A percentile compares a stretch with the other conserved stretches of the same genome.
Evolutionary conservation across 2,888 invertebrate genomes (phyloP).

Genomic region (Mactromeris polynyma): DNA sequence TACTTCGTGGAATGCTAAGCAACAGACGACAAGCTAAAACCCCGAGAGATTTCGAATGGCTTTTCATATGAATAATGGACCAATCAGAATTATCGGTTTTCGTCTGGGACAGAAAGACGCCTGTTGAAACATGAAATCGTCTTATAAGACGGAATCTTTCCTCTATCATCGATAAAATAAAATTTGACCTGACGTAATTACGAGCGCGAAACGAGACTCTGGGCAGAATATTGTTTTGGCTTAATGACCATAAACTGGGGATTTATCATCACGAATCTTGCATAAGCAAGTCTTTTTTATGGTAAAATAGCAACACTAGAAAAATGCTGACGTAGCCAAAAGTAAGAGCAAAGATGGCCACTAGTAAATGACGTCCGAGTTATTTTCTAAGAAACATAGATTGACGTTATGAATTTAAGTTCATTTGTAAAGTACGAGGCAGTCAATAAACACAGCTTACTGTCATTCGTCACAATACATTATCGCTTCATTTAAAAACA

Average conservation of each 20-base stretch:
- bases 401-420: not conserved
- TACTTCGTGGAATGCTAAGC: not conserved
- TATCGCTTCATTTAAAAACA: no score
- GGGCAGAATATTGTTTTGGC: not conserved
- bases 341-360: not conserved
- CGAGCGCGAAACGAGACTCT: not conserved
- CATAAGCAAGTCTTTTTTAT: not conserved
- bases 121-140: conserved; percentile 25
- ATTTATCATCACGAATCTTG: not conserved
- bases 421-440: no score
- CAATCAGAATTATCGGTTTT: conserved; percentile 36
- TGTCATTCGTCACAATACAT: no score
- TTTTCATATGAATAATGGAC: conserved; percentile 20
- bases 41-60: conserved; percentile 22
- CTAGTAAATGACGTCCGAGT: not conserved
- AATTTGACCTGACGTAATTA: conserved; percentile 14
- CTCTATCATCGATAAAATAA: not conserved
- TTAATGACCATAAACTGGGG: not conserved
- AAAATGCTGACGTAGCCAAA: not conserved
- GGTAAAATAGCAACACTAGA: not conserved
- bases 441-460: no score
- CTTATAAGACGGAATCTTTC: not conserved
- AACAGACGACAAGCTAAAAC: not conserved
- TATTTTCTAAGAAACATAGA: not conserved
- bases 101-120: conserved; percentile 19